Percentiles rank a stretch among this genome's conserved stretches.
Evolutionary conservation across 2,797 vertebrate species (phyloP).

Genomic region (Bryconaethiops microstoma): DNA sequence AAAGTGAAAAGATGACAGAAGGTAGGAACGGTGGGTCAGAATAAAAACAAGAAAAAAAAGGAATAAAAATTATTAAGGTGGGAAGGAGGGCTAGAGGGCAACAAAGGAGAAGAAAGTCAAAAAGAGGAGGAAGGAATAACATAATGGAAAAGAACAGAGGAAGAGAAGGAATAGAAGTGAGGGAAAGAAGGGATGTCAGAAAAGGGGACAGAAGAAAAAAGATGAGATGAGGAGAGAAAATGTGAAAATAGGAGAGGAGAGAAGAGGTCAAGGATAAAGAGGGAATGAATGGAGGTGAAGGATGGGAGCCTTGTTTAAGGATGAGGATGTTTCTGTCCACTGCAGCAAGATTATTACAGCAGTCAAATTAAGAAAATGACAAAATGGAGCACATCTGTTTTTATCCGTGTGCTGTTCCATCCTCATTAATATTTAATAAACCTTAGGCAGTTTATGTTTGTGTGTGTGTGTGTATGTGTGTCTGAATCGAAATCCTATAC

Average conservation of each 20-base stretch:
- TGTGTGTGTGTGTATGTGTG: slow-evolving; percentile 32
- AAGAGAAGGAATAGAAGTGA: too few species aligned
- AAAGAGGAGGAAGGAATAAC: too few species aligned
- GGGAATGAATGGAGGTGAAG: too few species aligned
- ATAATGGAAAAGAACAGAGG: too few species aligned
- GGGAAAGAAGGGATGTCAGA: too few species aligned
- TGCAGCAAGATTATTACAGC: neutral
- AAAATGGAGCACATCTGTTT: slow-evolving; percentile 61
- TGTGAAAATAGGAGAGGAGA: too few species aligned
- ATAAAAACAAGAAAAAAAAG: slow-evolving; percentile 3
- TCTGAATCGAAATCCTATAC: slow-evolving; percentile 20
- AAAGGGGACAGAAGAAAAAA: too few species aligned
- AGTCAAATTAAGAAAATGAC: neutral
- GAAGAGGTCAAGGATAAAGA: too few species aligned
- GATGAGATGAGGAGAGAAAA: too few species aligned
- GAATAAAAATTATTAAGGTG: slow-evolving; percentile 10
- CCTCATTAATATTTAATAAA: slow-evolving; percentile 73
- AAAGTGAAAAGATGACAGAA: neutral
- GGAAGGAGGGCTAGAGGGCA: too few species aligned
- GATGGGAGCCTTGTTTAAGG: neutral
- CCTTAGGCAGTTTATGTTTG: slow-evolving; percentile 45
- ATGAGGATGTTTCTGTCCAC: neutral
- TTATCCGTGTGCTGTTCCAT: slow-evolving; percentile 52
- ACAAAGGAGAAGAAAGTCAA: too few species aligned
- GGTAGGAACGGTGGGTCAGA: neutral